Conservation (phyloP, 2,888 invertebrate genomes). For the Cistogaster globosa region DNA sequence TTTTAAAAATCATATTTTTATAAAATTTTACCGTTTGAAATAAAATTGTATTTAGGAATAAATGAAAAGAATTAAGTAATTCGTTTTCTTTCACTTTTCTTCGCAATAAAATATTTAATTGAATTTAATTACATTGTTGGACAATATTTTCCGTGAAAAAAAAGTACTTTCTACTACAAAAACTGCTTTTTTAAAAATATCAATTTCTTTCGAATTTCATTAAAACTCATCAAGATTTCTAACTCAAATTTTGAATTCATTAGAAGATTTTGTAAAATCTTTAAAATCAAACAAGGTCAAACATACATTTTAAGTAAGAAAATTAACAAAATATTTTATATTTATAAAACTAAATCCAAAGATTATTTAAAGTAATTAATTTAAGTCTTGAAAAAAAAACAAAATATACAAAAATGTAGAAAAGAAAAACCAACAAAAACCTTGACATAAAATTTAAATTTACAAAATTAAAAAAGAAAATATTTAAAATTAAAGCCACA, state of each 20-base stretch:
- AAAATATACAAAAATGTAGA: neutral
- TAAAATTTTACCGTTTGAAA: no score
- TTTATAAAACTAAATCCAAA: slow-evolving; percentile 37
- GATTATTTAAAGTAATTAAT: slow-evolving; percentile 52
- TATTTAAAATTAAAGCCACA: slow-evolving; percentile 24
- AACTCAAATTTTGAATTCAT: neutral
- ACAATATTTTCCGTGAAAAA: no score
- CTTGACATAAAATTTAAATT: neutral
- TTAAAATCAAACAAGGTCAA: slow-evolving; percentile 65
- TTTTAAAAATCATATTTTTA: no score
- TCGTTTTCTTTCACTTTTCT: no score
- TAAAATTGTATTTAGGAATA: no score
- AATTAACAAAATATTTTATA: slow-evolving; percentile 28
- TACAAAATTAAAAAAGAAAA: neutral
- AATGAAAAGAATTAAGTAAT: no score
- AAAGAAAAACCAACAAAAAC: slow-evolving; percentile 19
- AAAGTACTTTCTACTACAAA: no score
- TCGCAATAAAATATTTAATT: no score
- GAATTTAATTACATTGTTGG: no score
- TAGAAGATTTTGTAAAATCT: slow-evolving; percentile 1
- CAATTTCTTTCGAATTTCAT: no score
- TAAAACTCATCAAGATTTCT: no score
- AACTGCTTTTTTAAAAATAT: no score
- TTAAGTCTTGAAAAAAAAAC: slow-evolving; percentile 36
- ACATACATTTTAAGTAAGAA: slow-evolving; percentile 57